Percentiles rank a stretch among this genome's conserved stretches.
Evolutionary conservation across 2,888 invertebrate species (phyloP).

Genomic region (Punctoribates punctum): DNA sequence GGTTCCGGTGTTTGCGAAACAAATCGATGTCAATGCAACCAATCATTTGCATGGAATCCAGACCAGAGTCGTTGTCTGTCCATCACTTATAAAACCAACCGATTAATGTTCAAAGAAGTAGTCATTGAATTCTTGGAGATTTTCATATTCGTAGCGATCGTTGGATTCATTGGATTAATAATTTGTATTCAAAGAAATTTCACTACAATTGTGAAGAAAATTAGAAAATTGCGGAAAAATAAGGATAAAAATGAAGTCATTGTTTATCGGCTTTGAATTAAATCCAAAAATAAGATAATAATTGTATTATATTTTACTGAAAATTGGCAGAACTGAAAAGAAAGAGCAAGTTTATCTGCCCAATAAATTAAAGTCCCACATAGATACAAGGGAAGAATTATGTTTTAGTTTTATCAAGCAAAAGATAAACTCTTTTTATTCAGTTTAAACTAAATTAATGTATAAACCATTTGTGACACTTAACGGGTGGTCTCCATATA

Average conservation of each 20-base stretch:
- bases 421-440: too few relatives aligned
- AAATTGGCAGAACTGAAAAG: too few relatives aligned
- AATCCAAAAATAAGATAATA: too few relatives aligned
- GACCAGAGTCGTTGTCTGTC: neutral
- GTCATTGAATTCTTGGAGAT: neutral
- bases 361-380: too few relatives aligned
- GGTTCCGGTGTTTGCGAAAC: neutral
- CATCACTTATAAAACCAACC: neutral
- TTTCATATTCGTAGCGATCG: neutral
- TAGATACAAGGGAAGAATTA: too few relatives aligned
- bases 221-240: neutral
- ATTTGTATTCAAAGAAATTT: neutral
- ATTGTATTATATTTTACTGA: too few relatives aligned
- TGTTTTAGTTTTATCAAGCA: too few relatives aligned
- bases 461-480: too few relatives aligned
- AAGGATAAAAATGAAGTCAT: neutral
- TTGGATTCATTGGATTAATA: neutral
- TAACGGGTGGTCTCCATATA: too few relatives aligned
- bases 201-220: neutral
- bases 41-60: neutral
- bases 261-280: neutral
- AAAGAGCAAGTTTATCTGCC: too few relatives aligned
- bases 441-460: too few relatives aligned
- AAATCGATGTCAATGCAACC: neutral
- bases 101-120: neutral